Conservation (phyloP, 2,113 vertebrate species). For the Tragelaphus buxtoni region DNA sequence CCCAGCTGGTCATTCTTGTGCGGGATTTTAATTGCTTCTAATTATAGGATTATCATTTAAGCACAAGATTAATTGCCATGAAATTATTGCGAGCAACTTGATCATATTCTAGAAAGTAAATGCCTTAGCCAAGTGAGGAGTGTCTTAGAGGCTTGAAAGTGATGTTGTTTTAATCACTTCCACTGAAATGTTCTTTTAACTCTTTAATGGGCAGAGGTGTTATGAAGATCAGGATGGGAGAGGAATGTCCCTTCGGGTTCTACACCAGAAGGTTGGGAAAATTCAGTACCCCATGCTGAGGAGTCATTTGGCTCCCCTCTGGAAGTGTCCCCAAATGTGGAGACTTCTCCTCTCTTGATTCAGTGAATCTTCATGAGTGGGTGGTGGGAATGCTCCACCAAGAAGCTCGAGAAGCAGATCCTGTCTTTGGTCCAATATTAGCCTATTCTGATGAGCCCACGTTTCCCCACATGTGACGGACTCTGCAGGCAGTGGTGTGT, state of each 20-base stretch:
- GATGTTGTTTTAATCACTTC: not conserved
- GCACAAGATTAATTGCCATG: conserved; percentile 70
- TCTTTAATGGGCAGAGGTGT: not conserved
- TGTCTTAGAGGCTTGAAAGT: not conserved
- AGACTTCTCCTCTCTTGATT: not conserved
- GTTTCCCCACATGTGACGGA: not conserved
- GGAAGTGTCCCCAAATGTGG: not conserved
- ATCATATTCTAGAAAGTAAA: conserved; percentile 54
- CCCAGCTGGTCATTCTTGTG: conserved; percentile 52
- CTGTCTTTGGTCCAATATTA: accelerated
- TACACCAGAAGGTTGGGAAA: not conserved
- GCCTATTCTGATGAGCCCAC: not conserved
- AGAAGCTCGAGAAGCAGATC: not conserved
- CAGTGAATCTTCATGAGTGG: not conserved
- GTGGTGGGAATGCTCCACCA: not conserved
- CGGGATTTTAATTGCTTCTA: conserved; percentile 72
- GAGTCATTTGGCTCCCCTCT: not conserved
- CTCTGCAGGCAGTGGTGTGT: not conserved
- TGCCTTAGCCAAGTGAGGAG: not conserved
- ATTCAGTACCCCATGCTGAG: not conserved
- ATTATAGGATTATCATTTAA: conserved; percentile 72
- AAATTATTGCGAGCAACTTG: conserved; percentile 64
- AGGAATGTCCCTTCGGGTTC: not conserved
- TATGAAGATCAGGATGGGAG: not conserved
- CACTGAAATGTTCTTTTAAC: not conserved